Evolutionary conservation across 2,113 vertebrate genomes (phyloP).

Genomic region (Willisornis vidua): DNA sequence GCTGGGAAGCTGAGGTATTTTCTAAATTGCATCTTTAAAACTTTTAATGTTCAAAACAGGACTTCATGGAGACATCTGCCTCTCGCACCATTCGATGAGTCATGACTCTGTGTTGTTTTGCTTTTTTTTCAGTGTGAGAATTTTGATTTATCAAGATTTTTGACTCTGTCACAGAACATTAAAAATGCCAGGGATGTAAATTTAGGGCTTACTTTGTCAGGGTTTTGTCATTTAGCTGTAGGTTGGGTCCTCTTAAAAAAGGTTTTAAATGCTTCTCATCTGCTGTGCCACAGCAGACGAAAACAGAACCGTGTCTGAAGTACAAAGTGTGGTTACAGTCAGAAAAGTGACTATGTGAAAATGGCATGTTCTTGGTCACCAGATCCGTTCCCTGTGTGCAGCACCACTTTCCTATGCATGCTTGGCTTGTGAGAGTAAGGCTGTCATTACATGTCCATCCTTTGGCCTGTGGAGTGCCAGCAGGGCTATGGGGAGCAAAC

Average conservation of each 20-base stretch:
- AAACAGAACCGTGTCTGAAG: conserved; percentile 26
- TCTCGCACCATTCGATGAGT: not conserved
- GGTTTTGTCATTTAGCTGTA: conserved; percentile 12
- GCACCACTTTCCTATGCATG: not conserved
- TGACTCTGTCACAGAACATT: not conserved
- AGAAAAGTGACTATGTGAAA: conserved; percentile 44
- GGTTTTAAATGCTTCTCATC: conserved; percentile 31
- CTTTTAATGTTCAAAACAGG: conserved; percentile 3
- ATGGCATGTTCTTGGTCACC: conserved; percentile 47
- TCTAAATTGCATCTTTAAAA: conserved; percentile 33
- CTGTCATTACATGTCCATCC: not conserved
- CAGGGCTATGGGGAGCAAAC: not conserved
- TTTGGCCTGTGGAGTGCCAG: not conserved
- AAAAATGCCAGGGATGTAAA: not conserved
- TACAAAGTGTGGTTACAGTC: conserved; percentile 8
- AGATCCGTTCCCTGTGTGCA: not conserved
- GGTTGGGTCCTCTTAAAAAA: conserved; percentile 24
- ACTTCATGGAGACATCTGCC: conserved; percentile 10
- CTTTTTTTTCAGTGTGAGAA: not conserved
- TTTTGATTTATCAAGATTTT: conserved; percentile 34
- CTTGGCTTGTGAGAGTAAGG: not conserved
- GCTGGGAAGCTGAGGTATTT: conserved; percentile 19
- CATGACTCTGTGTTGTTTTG: not conserved
- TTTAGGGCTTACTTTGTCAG: conserved; percentile 31
- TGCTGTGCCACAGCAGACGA: conserved; percentile 16